Base-by-base conservation (phyloP, 2,113 vertebrate species). In the Apistogramma diplotaenia region DNA sequence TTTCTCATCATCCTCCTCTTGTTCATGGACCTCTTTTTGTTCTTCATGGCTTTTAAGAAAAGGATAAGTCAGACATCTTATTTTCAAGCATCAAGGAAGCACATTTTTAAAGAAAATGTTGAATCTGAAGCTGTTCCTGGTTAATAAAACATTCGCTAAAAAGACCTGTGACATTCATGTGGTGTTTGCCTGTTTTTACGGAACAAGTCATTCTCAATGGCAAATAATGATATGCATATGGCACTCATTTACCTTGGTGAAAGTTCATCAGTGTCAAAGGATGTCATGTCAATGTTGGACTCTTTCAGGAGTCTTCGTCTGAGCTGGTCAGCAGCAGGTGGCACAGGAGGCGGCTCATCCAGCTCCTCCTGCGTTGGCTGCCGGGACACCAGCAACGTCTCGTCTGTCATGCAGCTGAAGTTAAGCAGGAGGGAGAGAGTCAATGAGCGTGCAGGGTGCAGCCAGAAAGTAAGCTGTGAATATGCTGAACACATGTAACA, bases 341-440 rank as follows among this genome's bases (percentile, higher is more conserved):
- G 46, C 2, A 8, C 65, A 13, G 2, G 3, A 2, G 87, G 90
- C 15, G 85, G 74, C 9, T 93, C 93, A 2, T 95, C 94, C 59
- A 94, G 83, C 57, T 96, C 95, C 15, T 96, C 95, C 70, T 90
- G 87, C 19, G 95, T 94, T 8, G 93, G 93, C 90, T 96, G 94
- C 3, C 93, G 90, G 70, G 95, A 96, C 16, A 82, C 84, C 35
- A 96, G 90, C 85, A 94, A 60, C 2, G 95, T 96, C 79, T 95
- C 95, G 4, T 96, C 96, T 1, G 96, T 96, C 86, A 90, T 88
- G 62, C 96, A 96, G 87, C 96, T 96, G 81, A 57, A 81, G 61
- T 37, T 70, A 16, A 71, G 35, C 46, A n/a, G 65, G 31, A 27
- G 1, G 62, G 43, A 61, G 19, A 51, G 35, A 40, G 57, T 15